phyloP scores from a whole-genome alignment of 2,113 vertebrate genomes.

The Saguinus midas region DNA sequence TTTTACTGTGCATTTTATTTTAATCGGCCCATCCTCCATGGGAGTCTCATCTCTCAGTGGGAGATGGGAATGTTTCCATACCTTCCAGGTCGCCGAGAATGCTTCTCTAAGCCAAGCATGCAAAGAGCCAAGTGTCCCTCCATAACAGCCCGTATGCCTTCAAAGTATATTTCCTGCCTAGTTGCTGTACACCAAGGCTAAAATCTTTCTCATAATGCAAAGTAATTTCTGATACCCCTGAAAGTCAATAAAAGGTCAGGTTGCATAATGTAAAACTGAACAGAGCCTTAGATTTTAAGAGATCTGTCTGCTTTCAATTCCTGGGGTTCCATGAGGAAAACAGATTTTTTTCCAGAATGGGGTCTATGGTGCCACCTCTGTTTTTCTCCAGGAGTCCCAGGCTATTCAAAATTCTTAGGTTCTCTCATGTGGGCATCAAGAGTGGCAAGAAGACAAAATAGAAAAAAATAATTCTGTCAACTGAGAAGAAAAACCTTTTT shows the following conservation, averaged over 20 bases:
- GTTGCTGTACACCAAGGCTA: background rate
- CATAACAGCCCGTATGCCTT: too few relatives aligned
- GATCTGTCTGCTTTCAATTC: background rate
- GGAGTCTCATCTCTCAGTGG: background rate
- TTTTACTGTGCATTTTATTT: background rate
- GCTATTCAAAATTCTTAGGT: too few relatives aligned
- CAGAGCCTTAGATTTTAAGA: background rate
- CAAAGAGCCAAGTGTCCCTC: background rate
- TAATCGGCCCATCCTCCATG: background rate
- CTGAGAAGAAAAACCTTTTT: too few relatives aligned
- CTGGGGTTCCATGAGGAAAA: too few relatives aligned
- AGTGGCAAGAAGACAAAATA: too few relatives aligned
- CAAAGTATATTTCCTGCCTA: too few relatives aligned
- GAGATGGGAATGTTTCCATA: background rate
- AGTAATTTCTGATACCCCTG: background rate
- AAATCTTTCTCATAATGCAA: background rate
- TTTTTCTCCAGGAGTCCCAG: too few relatives aligned
- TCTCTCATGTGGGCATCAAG: too few relatives aligned
- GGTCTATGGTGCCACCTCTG: too few relatives aligned
- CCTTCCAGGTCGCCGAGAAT: background rate
- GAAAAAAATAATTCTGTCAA: too few relatives aligned
- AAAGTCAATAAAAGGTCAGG: background rate
- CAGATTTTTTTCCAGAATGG: too few relatives aligned
- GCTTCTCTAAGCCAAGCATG: background rate
- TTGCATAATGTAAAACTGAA: background rate